A percentile compares a stretch with the other conserved stretches of the same genome.
Evolutionary conservation across 2,113 vertebrate genomes (phyloP).

Genomic region (Dermatemys mawii): DNA sequence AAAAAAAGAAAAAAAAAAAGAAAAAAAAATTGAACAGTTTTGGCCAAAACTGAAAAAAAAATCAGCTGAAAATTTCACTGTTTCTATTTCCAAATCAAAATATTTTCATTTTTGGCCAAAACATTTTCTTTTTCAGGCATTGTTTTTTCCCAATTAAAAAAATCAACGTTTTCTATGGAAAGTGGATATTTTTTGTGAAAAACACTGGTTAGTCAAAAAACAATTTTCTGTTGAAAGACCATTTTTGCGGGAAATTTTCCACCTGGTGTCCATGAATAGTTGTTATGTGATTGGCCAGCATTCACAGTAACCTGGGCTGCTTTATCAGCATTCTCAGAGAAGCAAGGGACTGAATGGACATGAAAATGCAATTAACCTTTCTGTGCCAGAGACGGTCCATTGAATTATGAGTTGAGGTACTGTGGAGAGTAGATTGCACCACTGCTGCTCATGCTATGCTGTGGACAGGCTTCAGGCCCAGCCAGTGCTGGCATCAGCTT

Average conservation of each 20-base stretch:
- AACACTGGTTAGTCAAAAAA: not conserved
- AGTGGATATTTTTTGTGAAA: not conserved
- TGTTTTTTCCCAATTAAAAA: not conserved
- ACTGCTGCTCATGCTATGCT: not conserved
- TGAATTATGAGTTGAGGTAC: not conserved
- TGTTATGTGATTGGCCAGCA: not conserved
- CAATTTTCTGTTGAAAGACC: not conserved
- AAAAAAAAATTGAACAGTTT: not conserved
- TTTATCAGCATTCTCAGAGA: not conserved
- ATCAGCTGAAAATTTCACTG: not conserved
- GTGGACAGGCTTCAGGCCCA: not conserved
- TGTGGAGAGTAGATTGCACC: accelerated
- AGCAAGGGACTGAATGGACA: not conserved
- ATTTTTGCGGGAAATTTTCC: not conserved
- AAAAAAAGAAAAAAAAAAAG: too few species aligned
- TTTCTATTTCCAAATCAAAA: not conserved
- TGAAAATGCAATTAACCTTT: not conserved
- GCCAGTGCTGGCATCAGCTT: too few species aligned
- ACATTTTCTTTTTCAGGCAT: not conserved
- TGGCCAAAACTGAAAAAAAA: not conserved
- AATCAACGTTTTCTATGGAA: not conserved
- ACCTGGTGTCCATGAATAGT: not conserved
- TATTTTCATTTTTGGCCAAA: not conserved
- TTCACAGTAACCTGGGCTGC: not conserved
- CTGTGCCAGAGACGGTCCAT: not conserved